phyloP scores from a whole-genome alignment of 2,888 invertebrate species.

The Apomyelois bistriatella region DNA sequence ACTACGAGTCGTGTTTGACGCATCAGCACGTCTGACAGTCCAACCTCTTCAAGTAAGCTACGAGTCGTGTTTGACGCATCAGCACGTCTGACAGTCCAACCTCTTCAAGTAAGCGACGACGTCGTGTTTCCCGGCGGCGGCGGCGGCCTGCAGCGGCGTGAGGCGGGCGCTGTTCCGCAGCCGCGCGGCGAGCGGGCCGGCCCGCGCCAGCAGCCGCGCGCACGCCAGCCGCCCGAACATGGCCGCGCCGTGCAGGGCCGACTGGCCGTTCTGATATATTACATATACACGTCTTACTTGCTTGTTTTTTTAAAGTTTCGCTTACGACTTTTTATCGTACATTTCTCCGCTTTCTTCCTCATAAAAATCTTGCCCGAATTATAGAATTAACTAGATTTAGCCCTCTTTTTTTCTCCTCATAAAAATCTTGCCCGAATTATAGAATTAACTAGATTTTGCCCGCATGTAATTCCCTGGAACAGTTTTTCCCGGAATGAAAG shows the following conservation, averaged over 20 bases:
- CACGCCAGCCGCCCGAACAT: conserved; percentile 92
- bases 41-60: conserved; percentile 35
- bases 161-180: conserved; percentile 61
- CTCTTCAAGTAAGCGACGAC: conserved; percentile 56
- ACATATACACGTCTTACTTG: too few species aligned
- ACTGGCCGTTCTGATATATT: conserved; percentile 89
- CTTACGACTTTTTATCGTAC: too few species aligned
- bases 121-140: conserved; percentile 63
- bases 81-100: background rate
- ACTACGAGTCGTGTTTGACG: too few species aligned
- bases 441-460: too few species aligned
- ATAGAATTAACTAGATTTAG: too few species aligned
- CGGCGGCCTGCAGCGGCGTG: conserved; percentile 83
- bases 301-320: too few species aligned
- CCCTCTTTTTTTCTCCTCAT: too few species aligned
- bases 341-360: too few species aligned
- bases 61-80: conserved; percentile 32
- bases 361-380: too few species aligned
- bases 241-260: conserved; percentile 93
- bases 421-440: too few species aligned
- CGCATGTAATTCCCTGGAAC: too few species aligned
- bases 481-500: too few species aligned
- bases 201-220: conserved; percentile 86
- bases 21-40: background rate
- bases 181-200: conserved; percentile 83